These are phyloP conservation scores for Dicycla oo DNA, from an alignment of 2,888 invertebrate genomes.

Conservation along the genomic window DNA sequence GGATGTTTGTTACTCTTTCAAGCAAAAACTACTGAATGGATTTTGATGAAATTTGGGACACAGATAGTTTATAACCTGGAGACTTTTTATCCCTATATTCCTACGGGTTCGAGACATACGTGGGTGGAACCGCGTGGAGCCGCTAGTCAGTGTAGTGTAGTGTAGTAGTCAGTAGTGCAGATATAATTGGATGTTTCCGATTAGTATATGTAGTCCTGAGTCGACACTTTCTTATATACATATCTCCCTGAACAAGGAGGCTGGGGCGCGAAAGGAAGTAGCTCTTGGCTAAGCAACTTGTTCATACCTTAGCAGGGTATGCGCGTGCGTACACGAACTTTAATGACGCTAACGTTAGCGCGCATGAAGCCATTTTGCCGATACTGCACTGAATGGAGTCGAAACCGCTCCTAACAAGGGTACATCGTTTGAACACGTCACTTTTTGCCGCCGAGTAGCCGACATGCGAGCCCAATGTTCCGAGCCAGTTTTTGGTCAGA, in stretches of 20 bases:
- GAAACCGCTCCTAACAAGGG: slow-evolving; percentile 66
- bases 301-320: slow-evolving; percentile 35
- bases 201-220: not conserved
- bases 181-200: slow-evolving; percentile 15
- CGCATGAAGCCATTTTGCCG: slow-evolving; percentile 63
- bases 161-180: too few species aligned
- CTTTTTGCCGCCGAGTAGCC: slow-evolving; percentile 72
- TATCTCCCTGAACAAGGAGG: slow-evolving; percentile 5
- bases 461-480: slow-evolving; percentile 63
- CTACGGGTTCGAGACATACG: too few species aligned
- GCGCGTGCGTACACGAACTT: slow-evolving; percentile 49
- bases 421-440: slow-evolving; percentile 73
- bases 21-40: too few species aligned
- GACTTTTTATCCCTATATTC: too few species aligned
- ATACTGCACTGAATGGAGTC: slow-evolving; percentile 51
- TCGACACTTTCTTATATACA: slow-evolving; percentile 2
- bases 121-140: too few species aligned
- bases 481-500: slow-evolving; percentile 74
- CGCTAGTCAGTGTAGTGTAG: too few species aligned
- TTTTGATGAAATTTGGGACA: too few species aligned
- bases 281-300: slow-evolving; percentile 24
- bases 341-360: slow-evolving; percentile 45
- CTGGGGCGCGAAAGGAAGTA: slow-evolving; percentile 22
- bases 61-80: too few species aligned
- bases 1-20: too few species aligned